Conservation (phyloP, 2,113 vertebrate genomes). For the Enhydra lutris region DNA sequence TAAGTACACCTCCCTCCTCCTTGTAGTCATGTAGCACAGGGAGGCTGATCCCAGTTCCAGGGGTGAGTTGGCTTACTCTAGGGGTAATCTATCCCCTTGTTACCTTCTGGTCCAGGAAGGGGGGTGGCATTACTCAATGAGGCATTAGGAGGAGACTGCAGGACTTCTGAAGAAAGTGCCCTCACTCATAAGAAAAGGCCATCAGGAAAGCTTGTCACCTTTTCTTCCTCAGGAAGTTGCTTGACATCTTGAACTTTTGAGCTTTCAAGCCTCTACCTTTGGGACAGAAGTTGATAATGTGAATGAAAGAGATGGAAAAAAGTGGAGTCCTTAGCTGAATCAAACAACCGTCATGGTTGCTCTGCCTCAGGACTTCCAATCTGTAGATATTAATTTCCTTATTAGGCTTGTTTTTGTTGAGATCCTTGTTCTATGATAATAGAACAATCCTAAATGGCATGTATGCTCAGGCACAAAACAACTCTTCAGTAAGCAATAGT, state of each 20-base stretch:
- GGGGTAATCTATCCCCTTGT: not conserved
- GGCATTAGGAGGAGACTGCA: not conserved
- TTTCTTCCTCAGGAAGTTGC: not conserved
- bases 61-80: not conserved
- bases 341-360: not conserved
- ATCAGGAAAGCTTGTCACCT: not conserved
- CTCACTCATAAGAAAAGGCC: not conserved
- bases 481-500: not conserved
- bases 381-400: not conserved
- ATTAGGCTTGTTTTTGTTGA: slow-evolving; percentile 20
- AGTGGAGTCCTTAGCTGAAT: not conserved
- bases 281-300: not conserved
- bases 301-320: not conserved
- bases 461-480: not conserved
- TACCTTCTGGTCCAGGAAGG: not conserved
- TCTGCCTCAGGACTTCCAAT: not conserved
- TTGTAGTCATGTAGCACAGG: not conserved
- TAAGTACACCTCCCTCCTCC: not conserved
- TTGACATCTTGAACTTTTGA: not conserved
- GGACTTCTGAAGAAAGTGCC: not conserved
- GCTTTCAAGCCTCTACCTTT: not conserved
- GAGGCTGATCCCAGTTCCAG: not conserved
- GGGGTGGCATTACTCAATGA: not conserved
- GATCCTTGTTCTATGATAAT: not conserved
- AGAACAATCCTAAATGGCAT: not conserved